These are phyloP conservation scores for Dysdera silvatica DNA, from an alignment of 1,140 invertebrate species.

Conservation along the genomic window DNA sequence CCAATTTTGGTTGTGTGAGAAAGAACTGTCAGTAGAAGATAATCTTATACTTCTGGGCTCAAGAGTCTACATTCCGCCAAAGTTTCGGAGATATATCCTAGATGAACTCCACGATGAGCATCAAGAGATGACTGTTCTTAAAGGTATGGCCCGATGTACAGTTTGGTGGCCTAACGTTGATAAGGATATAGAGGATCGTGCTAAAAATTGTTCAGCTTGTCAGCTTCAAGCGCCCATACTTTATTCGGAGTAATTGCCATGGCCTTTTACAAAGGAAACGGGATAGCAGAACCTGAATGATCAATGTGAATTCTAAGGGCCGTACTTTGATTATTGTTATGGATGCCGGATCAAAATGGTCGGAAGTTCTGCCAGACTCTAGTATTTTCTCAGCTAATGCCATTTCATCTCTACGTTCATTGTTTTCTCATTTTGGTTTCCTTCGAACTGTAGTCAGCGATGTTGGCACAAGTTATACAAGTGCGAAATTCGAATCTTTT, in stretches of 20 bases:
- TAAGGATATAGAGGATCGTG: slow-evolving; percentile 34
- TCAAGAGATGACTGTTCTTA: slow-evolving; percentile 38
- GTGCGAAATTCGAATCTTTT: too few relatives aligned
- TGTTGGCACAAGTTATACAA: too few relatives aligned
- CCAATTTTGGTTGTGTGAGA: slow-evolving; percentile 1
- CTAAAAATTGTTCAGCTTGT: slow-evolving; percentile 34
- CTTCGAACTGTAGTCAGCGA: not conserved
- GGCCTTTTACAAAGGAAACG: too few relatives aligned
- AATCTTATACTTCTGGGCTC: slow-evolving; percentile 1
- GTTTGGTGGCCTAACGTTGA: slow-evolving; percentile 41
- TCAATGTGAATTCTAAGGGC: too few relatives aligned
- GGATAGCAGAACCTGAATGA: too few relatives aligned
- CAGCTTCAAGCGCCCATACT: slow-evolving; percentile 9
- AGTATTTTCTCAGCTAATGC: too few relatives aligned
- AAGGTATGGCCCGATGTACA: slow-evolving; percentile 36
- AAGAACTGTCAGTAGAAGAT: not conserved
- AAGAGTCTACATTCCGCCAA: slow-evolving; percentile 34
- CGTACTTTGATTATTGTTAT: too few relatives aligned
- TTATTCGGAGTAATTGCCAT: too few relatives aligned
- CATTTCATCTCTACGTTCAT: too few relatives aligned
- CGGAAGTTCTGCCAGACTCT: too few relatives aligned
- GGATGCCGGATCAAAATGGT: too few relatives aligned
- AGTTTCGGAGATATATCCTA: slow-evolving; percentile 30
- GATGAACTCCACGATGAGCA: slow-evolving; percentile 36
- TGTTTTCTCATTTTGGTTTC: slow-evolving; percentile 37